Conservation (phyloP, 1,140 invertebrate species). For the Drosophila navojoa region DNA sequence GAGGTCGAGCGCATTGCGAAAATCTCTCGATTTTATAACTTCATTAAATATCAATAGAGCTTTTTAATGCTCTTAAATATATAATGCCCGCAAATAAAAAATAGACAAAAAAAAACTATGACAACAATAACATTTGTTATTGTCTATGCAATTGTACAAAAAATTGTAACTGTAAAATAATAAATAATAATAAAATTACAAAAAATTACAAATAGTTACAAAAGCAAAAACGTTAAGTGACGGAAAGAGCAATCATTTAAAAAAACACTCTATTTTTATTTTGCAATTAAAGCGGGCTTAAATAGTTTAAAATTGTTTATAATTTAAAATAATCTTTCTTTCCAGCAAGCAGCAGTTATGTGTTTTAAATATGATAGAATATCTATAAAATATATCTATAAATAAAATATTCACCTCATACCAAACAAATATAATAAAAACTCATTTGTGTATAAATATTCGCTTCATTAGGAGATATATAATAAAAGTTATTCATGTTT, state of each 20-base stretch:
- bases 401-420: too few relatives aligned
- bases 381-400: too few relatives aligned
- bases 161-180: not conserved
- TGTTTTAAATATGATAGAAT: too few relatives aligned
- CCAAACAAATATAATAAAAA: too few relatives aligned
- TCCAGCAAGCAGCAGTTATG: too few relatives aligned
- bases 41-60: slow-evolving; percentile 17
- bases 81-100: not conserved
- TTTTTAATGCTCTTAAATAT: slow-evolving; percentile 25
- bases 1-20: slow-evolving; percentile 3
- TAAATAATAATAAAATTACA: not conserved
- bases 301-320: too few relatives aligned
- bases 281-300: too few relatives aligned
- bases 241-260: not conserved
- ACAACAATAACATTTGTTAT: not conserved
- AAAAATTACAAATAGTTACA: not conserved
- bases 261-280: too few relatives aligned
- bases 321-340: too few relatives aligned
- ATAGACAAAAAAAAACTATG: not conserved
- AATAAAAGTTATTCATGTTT: too few relatives aligned
- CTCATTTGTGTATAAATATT: too few relatives aligned
- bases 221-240: not conserved
- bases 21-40: slow-evolving; percentile 22
- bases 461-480: too few relatives aligned
- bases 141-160: slow-evolving; percentile 1